phyloP scores from a whole-genome alignment of 2,888 invertebrate species.

The Noctua janthina region DNA sequence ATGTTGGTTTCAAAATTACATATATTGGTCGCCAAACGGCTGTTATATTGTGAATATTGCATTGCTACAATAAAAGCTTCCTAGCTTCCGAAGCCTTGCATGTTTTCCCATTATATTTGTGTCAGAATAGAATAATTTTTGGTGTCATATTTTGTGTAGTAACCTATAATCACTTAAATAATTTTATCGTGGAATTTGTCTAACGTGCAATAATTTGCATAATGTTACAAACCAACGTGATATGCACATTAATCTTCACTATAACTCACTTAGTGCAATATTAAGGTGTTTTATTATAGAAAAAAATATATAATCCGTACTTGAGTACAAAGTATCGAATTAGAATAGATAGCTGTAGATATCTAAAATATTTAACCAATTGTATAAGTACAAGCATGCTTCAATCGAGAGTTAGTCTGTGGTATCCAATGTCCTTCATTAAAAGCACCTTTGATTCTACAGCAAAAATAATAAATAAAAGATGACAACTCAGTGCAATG shows the following conservation, averaged over 20 bases:
- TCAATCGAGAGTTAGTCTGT: neutral
- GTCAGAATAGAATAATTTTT: slow-evolving; percentile 68
- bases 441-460: neutral
- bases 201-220: slow-evolving; percentile 49
- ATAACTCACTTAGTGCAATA: slow-evolving; percentile 47
- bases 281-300: slow-evolving; percentile 46
- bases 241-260: slow-evolving; percentile 56
- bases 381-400: slow-evolving; percentile 30
- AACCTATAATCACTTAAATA: slow-evolving; percentile 43
- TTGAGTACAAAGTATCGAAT: slow-evolving; percentile 10
- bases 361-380: slow-evolving; percentile 2
- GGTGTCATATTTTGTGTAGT: slow-evolving; percentile 67
- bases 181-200: slow-evolving; percentile 19
- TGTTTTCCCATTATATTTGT: slow-evolving; percentile 78
- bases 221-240: slow-evolving; percentile 26
- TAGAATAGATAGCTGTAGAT: slow-evolving; percentile 44
- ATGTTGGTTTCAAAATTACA: slow-evolving; percentile 33
- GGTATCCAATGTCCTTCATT: neutral
- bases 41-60: slow-evolving; percentile 72
- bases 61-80: slow-evolving; percentile 82
- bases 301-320: slow-evolving; percentile 3
- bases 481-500: neutral
- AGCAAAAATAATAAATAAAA: neutral
- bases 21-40: slow-evolving; percentile 62
- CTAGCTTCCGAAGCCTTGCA: slow-evolving; percentile 84